Evolutionary conservation across 2,888 invertebrate species (phyloP).

Genomic region (Harmothoe impar): DNA sequence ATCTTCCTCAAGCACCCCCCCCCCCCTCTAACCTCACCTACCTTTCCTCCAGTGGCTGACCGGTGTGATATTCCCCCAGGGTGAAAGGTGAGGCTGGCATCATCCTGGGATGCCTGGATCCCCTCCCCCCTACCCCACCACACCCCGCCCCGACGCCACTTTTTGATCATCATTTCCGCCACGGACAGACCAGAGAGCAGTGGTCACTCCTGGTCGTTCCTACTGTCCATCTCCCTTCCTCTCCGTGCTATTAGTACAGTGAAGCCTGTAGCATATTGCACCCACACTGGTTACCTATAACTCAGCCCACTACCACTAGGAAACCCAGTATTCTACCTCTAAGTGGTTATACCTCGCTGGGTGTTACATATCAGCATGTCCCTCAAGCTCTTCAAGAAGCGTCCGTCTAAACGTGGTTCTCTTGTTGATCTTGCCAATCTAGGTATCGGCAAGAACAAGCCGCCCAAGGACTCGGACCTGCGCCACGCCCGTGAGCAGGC

Average conservation of each 20-base stretch:
- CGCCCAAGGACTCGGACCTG: slow-evolving; percentile 65
- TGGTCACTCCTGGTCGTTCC: not conserved
- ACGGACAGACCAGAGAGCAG: not conserved
- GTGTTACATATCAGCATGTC: not conserved
- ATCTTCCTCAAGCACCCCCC: not conserved
- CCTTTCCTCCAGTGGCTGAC: not conserved
- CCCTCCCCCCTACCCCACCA: not conserved
- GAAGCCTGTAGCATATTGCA: too few species aligned
- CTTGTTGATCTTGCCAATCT: slow-evolving; percentile 22
- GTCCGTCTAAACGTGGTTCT: slow-evolving; percentile 52
- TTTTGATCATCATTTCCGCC: not conserved
- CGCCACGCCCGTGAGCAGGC: slow-evolving; percentile 63
- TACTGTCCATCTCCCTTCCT: not conserved
- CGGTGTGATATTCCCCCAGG: not conserved
- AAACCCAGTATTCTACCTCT: not conserved
- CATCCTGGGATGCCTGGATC: slow-evolving; percentile 5
- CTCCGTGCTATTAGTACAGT: not conserved
- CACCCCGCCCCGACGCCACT: not conserved
- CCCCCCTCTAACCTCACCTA: not conserved
- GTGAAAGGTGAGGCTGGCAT: slow-evolving; percentile 11
- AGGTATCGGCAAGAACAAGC: slow-evolving; percentile 64
- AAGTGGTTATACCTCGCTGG: not conserved
- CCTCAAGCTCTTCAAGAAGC: slow-evolving; percentile 50
- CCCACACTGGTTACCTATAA: not conserved
- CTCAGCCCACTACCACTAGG: not conserved